Evolutionary conservation across 2,888 invertebrate species (phyloP), one percentile per base, ranked within the genome.

Genomic region (Tetanocera ferruginea): DNA sequence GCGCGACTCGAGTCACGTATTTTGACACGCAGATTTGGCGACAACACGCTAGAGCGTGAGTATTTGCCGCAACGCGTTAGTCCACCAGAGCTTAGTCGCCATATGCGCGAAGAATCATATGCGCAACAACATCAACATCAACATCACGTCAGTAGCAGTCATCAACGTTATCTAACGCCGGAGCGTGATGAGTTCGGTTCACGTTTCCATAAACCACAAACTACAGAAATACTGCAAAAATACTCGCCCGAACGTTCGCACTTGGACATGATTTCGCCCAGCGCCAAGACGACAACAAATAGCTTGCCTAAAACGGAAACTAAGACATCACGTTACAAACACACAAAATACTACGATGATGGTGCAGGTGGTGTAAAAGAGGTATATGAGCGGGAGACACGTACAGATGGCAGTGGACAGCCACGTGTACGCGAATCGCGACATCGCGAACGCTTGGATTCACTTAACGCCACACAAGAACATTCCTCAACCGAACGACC

Each of bases 1-100:
- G 94, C 95, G 80, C 91, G 94, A 55, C 90, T 96, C 19, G 95
- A 96, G 87, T 95, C 95, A 0, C 91, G 95, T 79, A 92, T 95
- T 69, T 93, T 94, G 78, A 93, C 93, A 43, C 91, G 94, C 67
- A 85, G 88, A 3, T 87, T 87, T 90, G 82, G 89, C 88, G 86
- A 88, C 19, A 81, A 80, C 0, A 86, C 85, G 0, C 17, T 85
- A 83, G 90, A 93, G 87, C 90, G 91, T 82, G 91, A 92, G 25
- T 28, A 49, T 28, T 14, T 25, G 8, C 77, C 64, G 0, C 78
- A 70, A 3, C 57, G 79, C 0, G 77, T 78, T 14, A 76, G 51
- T 8, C 80, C 81, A 0, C 91, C 91, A 80, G 91, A 92, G 80
- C 92, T 92, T 79, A 91, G 92, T 0, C 90, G 91, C 5, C 80